A percentile compares a stretch with the other conserved stretches of the same genome.
Evolutionary conservation across 2,797 vertebrate species (phyloP).

Genomic region (Pangasius djambal): DNA sequence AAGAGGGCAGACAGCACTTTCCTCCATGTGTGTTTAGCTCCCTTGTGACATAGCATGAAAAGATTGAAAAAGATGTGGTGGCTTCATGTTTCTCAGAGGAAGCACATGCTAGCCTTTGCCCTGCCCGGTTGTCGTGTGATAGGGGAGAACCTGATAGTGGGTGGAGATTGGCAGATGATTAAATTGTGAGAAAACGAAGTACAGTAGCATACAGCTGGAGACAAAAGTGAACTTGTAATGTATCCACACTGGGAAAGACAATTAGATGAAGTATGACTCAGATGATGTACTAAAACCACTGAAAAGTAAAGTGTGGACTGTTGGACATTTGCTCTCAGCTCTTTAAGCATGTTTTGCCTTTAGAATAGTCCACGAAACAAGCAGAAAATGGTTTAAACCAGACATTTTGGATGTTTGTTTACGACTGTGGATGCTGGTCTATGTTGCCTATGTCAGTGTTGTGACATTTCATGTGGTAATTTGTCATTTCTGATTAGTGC

Average conservation of each 20-base stretch:
- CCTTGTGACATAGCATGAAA: neutral
- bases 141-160: neutral
- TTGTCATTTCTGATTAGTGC: neutral
- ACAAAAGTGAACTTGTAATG: neutral
- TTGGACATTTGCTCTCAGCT: neutral
- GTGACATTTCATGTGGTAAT: neutral
- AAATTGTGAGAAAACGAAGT: neutral
- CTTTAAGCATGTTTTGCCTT: neutral
- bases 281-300: neutral
- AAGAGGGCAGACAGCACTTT: slow-evolving; percentile 1
- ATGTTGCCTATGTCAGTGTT: neutral
- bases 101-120: neutral
- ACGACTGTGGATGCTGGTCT: neutral
- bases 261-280: neutral
- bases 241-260: neutral
- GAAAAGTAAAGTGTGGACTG: neutral
- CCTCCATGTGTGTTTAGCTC: neutral
- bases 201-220: neutral
- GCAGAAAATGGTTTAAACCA: neutral
- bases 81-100: neutral
- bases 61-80: neutral
- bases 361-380: neutral
- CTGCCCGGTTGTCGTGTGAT: neutral
- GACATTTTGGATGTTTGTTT: neutral
- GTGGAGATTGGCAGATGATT: neutral